Evolutionary conservation across 2,113 vertebrate genomes (phyloP).

Genomic region (Brachyhypopomus occidentalis): DNA sequence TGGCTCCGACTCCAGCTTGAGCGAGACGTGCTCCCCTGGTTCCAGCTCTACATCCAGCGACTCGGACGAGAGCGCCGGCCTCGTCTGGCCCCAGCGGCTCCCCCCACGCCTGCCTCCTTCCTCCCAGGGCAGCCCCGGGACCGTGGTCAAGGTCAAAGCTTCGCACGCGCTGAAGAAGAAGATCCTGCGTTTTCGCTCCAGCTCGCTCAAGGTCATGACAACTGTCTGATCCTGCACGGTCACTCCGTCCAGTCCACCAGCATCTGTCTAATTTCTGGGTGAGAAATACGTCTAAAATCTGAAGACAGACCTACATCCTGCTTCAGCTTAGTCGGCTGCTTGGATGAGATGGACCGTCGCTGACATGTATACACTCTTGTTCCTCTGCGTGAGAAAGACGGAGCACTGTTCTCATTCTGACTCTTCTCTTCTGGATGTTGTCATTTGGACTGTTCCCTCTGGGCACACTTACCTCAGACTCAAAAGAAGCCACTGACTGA

Average conservation of each 20-base stretch:
- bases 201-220: constrained; percentile 92
- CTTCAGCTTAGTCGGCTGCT: background rate
- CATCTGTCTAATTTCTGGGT: background rate
- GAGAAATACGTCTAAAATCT: background rate
- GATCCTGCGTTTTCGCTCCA: constrained; percentile 88
- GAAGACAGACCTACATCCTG: background rate
- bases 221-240: constrained; percentile 76
- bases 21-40: constrained; percentile 80
- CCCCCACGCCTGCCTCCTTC: constrained; percentile 73
- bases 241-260: background rate
- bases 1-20: constrained; percentile 81
- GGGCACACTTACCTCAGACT: constrained; percentile 13
- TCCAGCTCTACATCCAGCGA: constrained; percentile 85
- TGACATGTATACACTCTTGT: background rate
- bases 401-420: background rate
- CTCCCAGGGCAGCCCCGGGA: constrained; percentile 67
- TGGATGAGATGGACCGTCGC: background rate
- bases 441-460: background rate
- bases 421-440: background rate
- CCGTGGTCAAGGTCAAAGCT: constrained; percentile 91
- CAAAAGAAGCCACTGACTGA: background rate
- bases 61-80: constrained; percentile 84
- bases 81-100: constrained; percentile 92
- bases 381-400: background rate
- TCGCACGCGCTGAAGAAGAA: constrained; percentile 93